These are phyloP conservation scores for Pomacea maculata DNA, from an alignment of 1,140 invertebrate genomes.

Conservation along the genomic window DNA sequence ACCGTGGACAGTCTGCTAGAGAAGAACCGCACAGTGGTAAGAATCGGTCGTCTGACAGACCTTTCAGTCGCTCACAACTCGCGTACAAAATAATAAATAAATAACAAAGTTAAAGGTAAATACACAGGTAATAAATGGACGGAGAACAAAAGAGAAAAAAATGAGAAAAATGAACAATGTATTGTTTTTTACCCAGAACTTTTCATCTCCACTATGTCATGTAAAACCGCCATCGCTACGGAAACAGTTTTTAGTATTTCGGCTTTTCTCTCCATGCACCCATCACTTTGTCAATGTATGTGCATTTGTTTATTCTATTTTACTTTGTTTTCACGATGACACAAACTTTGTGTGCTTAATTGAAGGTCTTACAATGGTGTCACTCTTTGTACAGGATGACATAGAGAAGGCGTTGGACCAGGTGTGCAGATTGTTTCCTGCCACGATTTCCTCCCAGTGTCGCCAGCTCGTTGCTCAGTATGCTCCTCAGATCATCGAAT, in stretches of 20 bases:
- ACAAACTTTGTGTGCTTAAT: background rate
- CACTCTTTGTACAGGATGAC: slow-evolving; percentile 2
- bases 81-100: background rate
- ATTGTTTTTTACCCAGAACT: background rate
- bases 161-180: background rate
- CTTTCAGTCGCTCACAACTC: background rate
- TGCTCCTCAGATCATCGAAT: slow-evolving; percentile 22
- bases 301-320: background rate
- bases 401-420: slow-evolving; percentile 30
- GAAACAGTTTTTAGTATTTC: too few relatives aligned
- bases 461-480: slow-evolving; percentile 31
- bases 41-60: background rate
- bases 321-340: background rate
- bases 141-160: background rate
- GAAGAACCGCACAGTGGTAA: background rate
- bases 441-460: slow-evolving; percentile 25
- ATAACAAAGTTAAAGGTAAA: background rate
- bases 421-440: slow-evolving; percentile 33
- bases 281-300: too few relatives aligned
- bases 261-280: too few relatives aligned
- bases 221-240: too few relatives aligned
- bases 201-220: too few relatives aligned
- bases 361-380: too few relatives aligned
- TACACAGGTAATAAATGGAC: background rate
- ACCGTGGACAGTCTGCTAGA: background rate